phyloP scores from a whole-genome alignment of 1,140 invertebrate genomes.

The Caenorhabditis inopinata region DNA sequence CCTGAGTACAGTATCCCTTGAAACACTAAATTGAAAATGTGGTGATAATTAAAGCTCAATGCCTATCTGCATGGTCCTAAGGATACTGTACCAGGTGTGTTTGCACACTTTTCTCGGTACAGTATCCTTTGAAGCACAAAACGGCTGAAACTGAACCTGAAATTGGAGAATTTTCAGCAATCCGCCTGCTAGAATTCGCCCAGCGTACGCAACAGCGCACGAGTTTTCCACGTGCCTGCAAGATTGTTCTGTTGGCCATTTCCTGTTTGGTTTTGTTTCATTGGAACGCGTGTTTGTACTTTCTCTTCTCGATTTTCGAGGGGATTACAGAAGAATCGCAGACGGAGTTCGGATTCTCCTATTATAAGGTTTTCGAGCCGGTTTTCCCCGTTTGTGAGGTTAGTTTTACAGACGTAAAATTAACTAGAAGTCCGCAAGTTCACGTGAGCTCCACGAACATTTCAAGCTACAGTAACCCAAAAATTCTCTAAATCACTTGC shows the following conservation, averaged over 20 bases:
- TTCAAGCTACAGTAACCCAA: not conserved
- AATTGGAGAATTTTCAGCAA: not conserved
- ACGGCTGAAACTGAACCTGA: too few relatives aligned
- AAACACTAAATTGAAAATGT: too few relatives aligned
- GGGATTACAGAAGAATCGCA: slow-evolving; percentile 31
- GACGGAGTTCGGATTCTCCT: slow-evolving; percentile 35
- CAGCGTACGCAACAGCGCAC: not conserved
- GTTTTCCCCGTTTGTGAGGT: slow-evolving; percentile 32
- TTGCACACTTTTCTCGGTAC: too few relatives aligned
- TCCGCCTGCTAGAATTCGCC: not conserved
- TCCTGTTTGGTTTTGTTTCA: slow-evolving; percentile 39
- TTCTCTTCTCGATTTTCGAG: slow-evolving; percentile 23
- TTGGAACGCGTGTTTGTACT: slow-evolving; percentile 41
- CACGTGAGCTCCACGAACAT: too few relatives aligned
- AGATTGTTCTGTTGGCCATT: not conserved
- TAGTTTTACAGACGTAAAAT: not conserved
- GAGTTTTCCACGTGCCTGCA: not conserved
- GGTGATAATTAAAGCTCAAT: too few relatives aligned
- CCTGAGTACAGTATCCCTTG: too few relatives aligned
- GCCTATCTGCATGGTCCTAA: too few relatives aligned
- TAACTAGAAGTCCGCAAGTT: not conserved
- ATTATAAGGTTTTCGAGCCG: slow-evolving; percentile 41
- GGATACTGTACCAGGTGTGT: too few relatives aligned
- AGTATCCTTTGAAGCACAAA: too few relatives aligned
- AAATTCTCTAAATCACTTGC: not conserved